Percentiles rank a stretch among this genome's conserved stretches.
phyloP scores from a whole-genome alignment of 2,797 vertebrate genomes.

The Manis pentadactyla region DNA sequence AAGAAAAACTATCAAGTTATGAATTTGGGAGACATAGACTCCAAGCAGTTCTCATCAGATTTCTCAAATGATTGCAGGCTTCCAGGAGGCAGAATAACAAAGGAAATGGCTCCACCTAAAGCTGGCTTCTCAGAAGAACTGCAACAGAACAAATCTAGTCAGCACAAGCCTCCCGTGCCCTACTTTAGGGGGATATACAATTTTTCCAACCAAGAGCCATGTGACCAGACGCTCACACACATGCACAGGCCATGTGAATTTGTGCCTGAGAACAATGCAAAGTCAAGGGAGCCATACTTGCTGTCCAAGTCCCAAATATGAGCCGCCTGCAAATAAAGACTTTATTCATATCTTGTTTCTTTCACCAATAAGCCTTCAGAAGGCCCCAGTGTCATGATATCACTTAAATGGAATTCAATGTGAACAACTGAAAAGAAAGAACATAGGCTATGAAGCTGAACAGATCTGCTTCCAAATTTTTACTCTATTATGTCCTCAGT shows the following conservation, averaged over 20 bases:
- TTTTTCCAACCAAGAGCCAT: not conserved
- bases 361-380: not conserved
- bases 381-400: not conserved
- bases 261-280: constrained; percentile 24
- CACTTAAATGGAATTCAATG: constrained; percentile 46
- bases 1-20: not conserved
- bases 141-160: not conserved
- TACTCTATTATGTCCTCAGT: not conserved
- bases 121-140: constrained; percentile 69
- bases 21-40: not conserved
- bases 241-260: not conserved
- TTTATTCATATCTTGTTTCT: constrained; percentile 37
- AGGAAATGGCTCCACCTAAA: constrained; percentile 79
- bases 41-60: not conserved
- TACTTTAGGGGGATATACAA: not conserved
- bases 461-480: not conserved
- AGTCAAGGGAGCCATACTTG: not conserved
- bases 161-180: not conserved
- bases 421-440: constrained; percentile 30
- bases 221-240: constrained; percentile 16
- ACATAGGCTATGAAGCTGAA: not conserved
- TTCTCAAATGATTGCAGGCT: constrained; percentile 15
- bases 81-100: constrained; percentile 47
- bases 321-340: constrained; percentile 25
- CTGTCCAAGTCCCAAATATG: not conserved